Evolutionary conservation across 1,140 invertebrate species (phyloP).

Genomic region (Brevipalpus yothersi): DNA sequence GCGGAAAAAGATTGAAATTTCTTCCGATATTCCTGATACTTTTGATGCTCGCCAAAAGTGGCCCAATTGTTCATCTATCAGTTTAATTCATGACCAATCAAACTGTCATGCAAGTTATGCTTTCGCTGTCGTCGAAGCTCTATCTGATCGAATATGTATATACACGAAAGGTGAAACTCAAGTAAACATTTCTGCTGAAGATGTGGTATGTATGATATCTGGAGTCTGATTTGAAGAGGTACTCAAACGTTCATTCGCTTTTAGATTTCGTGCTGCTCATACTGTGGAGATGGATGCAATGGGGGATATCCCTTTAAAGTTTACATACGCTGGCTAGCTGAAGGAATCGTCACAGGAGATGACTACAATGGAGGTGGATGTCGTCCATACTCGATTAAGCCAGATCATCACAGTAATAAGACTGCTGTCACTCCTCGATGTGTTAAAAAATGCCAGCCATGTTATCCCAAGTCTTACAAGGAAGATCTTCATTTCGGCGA

Average conservation of each 20-base stretch:
- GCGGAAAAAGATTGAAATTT: slow-evolving; percentile 18
- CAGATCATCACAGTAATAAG: slow-evolving; percentile 80
- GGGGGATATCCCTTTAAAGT: slow-evolving; percentile 49
- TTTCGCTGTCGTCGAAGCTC: slow-evolving; percentile 75
- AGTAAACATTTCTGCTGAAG: slow-evolving; percentile 56
- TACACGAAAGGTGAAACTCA: slow-evolving; percentile 43
- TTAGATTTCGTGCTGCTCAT: too few species aligned
- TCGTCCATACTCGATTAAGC: slow-evolving; percentile 51
- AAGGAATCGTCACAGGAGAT: slow-evolving; percentile 58
- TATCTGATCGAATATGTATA: slow-evolving; percentile 72
- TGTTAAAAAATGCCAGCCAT: slow-evolving; percentile 29
- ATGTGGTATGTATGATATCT: too few species aligned
- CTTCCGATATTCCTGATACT: slow-evolving; percentile 30
- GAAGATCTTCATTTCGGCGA: slow-evolving; percentile 41
- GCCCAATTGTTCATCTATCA: slow-evolving; percentile 57
- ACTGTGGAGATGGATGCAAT: slow-evolving; percentile 43
- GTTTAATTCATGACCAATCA: slow-evolving; percentile 48
- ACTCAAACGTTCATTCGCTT: too few species aligned
- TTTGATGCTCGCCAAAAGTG: slow-evolving; percentile 56
- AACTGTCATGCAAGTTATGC: slow-evolving; percentile 30
- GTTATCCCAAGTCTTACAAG: slow-evolving; percentile 26
- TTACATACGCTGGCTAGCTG: slow-evolving; percentile 55
- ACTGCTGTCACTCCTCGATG: slow-evolving; percentile 38
- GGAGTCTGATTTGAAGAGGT: too few species aligned
- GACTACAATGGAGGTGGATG: slow-evolving; percentile 43